phyloP scores from a whole-genome alignment of 2,113 vertebrate species.

The Clupea harengus region DNA sequence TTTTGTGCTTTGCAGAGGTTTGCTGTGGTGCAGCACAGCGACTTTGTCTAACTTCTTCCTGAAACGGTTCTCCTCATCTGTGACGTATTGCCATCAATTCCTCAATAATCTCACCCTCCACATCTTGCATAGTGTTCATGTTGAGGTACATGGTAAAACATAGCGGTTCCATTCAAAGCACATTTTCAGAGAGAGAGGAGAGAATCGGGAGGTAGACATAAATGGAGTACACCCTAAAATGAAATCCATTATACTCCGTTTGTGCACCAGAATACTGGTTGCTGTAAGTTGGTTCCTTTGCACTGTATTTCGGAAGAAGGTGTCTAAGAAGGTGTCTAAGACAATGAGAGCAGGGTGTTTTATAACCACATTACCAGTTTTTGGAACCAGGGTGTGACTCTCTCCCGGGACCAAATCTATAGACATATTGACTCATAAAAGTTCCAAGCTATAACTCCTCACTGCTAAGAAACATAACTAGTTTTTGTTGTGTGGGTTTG shows the following conservation, averaged over 20 bases:
- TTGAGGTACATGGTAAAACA: not conserved
- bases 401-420: not conserved
- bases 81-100: too few species aligned
- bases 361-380: not conserved
- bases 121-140: not conserved
- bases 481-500: too few species aligned
- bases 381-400: not conserved
- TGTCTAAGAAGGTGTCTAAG: not conserved
- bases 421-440: not conserved
- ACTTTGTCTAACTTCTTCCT: not conserved
- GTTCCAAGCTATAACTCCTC: not conserved
- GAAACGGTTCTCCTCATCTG: too few species aligned
- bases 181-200: not conserved
- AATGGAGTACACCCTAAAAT: not conserved
- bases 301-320: not conserved
- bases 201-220: not conserved
- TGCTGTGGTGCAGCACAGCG: not conserved
- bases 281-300: not conserved
- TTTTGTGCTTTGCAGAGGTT: not conserved
- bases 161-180: not conserved
- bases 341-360: not conserved
- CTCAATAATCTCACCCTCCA: too few species aligned
- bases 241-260: not conserved
- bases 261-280: not conserved
- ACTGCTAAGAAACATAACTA: not conserved